phyloP scores from a whole-genome alignment of 1,140 invertebrate genomes.

The Pissodes strobi region DNA sequence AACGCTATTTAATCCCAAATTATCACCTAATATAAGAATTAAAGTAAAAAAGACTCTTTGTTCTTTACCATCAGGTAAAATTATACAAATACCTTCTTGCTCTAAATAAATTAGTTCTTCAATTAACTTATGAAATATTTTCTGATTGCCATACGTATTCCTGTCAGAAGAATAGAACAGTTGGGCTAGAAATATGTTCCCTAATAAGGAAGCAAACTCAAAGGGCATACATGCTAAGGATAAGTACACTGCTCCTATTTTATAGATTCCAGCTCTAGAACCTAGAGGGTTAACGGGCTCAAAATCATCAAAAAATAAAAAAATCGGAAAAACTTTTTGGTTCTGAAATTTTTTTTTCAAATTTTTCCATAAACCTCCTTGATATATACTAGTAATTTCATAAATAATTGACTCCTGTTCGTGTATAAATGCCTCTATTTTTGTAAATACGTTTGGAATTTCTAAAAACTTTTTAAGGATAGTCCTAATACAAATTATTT shows the following conservation, averaged over 20 bases:
- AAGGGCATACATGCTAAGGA: constrained; percentile 10
- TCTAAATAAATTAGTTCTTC: constrained; percentile 12
- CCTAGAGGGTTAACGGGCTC: constrained; percentile 16
- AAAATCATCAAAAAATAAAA: constrained; percentile 22
- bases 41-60: constrained; percentile 9
- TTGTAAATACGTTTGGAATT: constrained; percentile 12
- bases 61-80: not conserved
- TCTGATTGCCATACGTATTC: constrained; percentile 1
- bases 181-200: constrained; percentile 1
- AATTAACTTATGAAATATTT: constrained; percentile 12
- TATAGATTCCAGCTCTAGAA: constrained; percentile 18
- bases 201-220: constrained; percentile 34
- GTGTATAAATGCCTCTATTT: constrained; percentile 9
- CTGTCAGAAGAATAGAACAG: constrained; percentile 3
- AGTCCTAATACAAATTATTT: not conserved
- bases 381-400: constrained; percentile 18
- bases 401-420: constrained; percentile 14
- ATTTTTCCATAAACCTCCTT: constrained; percentile 4
- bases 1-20: constrained; percentile 17
- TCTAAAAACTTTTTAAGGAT: constrained; percentile 21
- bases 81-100: constrained; percentile 1
- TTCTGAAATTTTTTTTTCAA: constrained; percentile 1
- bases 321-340: constrained; percentile 13
- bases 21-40: constrained; percentile 18
- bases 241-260: constrained; percentile 18